Evolutionary conservation across 64 coral and sea anemone genomes (phyloP), one percentile per base, ranked within the genome.

Genomic region (Montipora capricornis): DNA sequence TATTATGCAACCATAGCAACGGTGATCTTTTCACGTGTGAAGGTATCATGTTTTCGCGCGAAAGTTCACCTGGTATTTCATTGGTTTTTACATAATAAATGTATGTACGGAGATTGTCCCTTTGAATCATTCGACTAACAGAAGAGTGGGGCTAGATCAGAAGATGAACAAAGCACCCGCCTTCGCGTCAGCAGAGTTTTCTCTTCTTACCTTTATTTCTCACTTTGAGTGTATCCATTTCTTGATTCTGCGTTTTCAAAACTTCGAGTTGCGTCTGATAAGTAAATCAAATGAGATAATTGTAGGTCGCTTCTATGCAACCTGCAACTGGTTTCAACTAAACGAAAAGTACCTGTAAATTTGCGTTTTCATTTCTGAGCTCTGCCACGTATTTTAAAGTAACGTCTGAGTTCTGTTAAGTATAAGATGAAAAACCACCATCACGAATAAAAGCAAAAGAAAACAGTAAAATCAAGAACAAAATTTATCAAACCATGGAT

Each of bases 141-240:
- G 37, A 37, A 37, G 37, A 37, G 37, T 37, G 37, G 37, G 37
- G 2, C 37, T 37, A 37, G 37, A 37, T 37, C 37, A 37, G 37
- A 37, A 37, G 37, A 37, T 1, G 37, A 37, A 37, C 37, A 37
- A 37, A 37, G 37, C 37, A 37, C 37, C 37, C 37, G 37, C 37
- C 37, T 37, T 37, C 37, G 37, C 37, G 37, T 37, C 37, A 37
- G 37, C 37, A 37, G 37, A 37, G 37, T 37, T 37, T 57, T 57
- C 0, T 77, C 71, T 29, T 5, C 74, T 86, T 45, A 86, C 82
- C 82, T 86, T 71, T 86, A 46, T 86, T 86, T 16, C 60, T 84
- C 5, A 15, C 59, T 47, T 68, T 67, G 0, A 84, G 26, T 2
- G 16, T n/a, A 10, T 71, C 17, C 4, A 86, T 5, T 1, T 82